A percentile compares a stretch with the other conserved stretches of the same genome.
Evolutionary conservation across 1,140 invertebrate genomes (phyloP).

Genomic region (Leptoteleia sp.): DNA sequence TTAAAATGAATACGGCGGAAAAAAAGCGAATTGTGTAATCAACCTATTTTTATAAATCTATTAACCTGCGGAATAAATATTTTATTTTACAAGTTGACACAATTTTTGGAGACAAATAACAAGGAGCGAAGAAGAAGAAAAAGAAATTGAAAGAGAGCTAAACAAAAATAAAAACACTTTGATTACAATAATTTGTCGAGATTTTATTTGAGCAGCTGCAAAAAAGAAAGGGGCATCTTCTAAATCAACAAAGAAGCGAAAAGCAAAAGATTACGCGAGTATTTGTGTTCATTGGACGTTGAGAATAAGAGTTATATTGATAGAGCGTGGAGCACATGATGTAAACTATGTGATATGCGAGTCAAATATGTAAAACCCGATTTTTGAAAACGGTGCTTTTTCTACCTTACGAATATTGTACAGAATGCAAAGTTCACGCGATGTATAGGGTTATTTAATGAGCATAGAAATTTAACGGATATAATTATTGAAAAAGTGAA

Average conservation of each 20-base stretch:
- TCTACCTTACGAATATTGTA: constrained; percentile 77
- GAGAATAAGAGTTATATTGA: constrained; percentile 17
- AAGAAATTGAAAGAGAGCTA: no score
- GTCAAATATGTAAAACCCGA: constrained; percentile 71
- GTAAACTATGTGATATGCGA: constrained; percentile 72
- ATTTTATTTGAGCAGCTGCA: background rate
- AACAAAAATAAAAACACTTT: no score
- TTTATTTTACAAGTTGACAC: no score
- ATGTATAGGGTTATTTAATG: constrained; percentile 74
- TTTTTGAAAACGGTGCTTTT: constrained; percentile 77
- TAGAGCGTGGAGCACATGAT: constrained; percentile 44
- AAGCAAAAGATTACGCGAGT: constrained; percentile 11
- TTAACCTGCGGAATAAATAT: background rate
- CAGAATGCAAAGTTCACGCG: constrained; percentile 66
- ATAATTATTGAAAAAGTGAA: constrained; percentile 62
- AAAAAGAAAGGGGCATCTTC: constrained; percentile 6
- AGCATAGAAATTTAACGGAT: constrained; percentile 70
- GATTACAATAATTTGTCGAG: no score
- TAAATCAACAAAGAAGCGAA: constrained; percentile 11
- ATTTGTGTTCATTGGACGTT: constrained; percentile 50
- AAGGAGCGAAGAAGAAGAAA: no score
- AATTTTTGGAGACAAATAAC: background rate
- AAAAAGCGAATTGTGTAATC: no score
- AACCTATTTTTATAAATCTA: background rate
- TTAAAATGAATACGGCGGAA: background rate